A percentile compares a stretch with the other conserved stretches of the same genome.
phyloP scores from a whole-genome alignment of 2,797 vertebrate species.

The Schizothorax lantsangensis region DNA sequence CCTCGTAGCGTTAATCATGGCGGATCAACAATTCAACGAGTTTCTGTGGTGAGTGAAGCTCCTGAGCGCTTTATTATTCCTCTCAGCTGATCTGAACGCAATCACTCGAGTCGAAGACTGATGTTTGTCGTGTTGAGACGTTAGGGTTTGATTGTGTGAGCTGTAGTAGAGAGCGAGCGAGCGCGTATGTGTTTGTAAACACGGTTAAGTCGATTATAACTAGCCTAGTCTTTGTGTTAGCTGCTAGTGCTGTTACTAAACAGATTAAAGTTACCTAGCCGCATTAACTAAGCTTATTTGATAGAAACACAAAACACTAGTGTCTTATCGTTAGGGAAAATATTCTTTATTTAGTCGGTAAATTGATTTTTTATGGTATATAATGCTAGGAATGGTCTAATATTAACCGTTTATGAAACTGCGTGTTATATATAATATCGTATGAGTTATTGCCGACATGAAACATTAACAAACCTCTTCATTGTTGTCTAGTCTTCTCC shows the following conservation, averaged over 20 bases:
- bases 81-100: neutral
- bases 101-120: too few species aligned
- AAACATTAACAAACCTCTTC: neutral
- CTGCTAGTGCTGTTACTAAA: too few species aligned
- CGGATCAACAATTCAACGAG: slow-evolving; percentile 61
- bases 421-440: neutral
- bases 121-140: neutral
- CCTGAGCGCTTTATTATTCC: neutral
- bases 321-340: neutral
- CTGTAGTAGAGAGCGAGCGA: neutral
- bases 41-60: slow-evolving; percentile 60
- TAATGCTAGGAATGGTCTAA: neutral
- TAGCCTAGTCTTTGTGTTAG: neutral
- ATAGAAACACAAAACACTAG: too few species aligned
- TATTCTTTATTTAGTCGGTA: neutral
- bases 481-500: neutral
- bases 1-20: slow-evolving; percentile 61
- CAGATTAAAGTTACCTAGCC: neutral
- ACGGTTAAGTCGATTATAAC: neutral
- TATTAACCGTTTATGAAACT: neutral
- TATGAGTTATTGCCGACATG: neutral
- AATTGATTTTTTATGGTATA: neutral
- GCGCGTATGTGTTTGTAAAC: neutral
- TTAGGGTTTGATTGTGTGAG: neutral
- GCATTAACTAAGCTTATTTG: neutral